A percentile compares a stretch with the other conserved stretches of the same genome.
Evolutionary conservation across 2,888 invertebrate species (phyloP).

Genomic region (Zele albiditarsus): DNA sequence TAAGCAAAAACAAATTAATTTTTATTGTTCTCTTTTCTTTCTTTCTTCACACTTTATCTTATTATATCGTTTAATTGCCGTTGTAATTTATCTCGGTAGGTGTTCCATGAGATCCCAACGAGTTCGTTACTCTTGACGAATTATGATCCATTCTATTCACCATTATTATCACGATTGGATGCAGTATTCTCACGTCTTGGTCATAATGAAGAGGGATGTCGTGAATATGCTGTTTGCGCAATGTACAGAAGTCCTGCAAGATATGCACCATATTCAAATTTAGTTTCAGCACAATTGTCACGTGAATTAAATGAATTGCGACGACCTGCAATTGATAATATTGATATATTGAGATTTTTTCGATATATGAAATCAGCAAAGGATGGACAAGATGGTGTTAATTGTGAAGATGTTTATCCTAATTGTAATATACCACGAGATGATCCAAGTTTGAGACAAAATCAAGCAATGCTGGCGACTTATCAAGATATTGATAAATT

Average conservation of each 20-base stretch:
- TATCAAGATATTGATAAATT: conserved; percentile 91
- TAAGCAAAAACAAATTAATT: neutral
- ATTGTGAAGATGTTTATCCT: conserved; percentile 81
- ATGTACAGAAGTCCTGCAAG: conserved; percentile 92
- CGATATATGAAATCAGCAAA: conserved; percentile 93
- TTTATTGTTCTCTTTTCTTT: neutral
- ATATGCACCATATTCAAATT: conserved; percentile 91
- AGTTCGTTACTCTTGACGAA: conserved; percentile 87
- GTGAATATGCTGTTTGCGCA: conserved; percentile 88
- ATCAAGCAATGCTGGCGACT: conserved; percentile 89
- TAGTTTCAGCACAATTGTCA: conserved; percentile 90
- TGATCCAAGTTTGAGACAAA: conserved; percentile 75
- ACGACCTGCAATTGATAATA: conserved; percentile 89
- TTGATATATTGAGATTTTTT: conserved; percentile 90
- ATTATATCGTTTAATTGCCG: conserved; percentile 7
- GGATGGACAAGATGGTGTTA: conserved; percentile 87
- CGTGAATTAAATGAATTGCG: conserved; percentile 90
- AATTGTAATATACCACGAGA: conserved; percentile 79
- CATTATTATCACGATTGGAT: conserved; percentile 86
- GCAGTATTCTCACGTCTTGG: conserved; percentile 86
- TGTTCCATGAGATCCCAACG: conserved; percentile 89
- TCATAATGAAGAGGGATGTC: conserved; percentile 79
- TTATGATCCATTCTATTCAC: conserved; percentile 94
- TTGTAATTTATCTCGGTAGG: conserved; percentile 70
- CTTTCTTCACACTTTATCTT: neutral